Percentiles rank a stretch among this genome's conserved stretches.
These are phyloP conservation scores for Hemichromis elongatus DNA, from an alignment of 2,113 vertebrate genomes.

Conservation along the genomic window DNA sequence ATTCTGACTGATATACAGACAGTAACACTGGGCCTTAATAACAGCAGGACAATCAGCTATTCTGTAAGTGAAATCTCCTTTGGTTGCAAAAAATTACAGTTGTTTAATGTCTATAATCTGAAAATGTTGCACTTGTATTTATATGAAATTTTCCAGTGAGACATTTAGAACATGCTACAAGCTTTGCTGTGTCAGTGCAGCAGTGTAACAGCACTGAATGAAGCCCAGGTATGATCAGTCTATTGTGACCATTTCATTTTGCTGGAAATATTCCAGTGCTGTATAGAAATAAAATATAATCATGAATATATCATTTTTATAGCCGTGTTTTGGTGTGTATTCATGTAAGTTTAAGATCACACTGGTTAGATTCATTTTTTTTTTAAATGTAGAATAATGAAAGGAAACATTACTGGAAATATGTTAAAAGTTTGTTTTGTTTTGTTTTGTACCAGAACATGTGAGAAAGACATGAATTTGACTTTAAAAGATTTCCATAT, in stretches of 20 bases:
- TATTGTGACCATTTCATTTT: not conserved
- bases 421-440: not conserved
- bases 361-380: not conserved
- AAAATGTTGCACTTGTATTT: slow-evolving; percentile 17
- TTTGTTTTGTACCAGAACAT: not conserved
- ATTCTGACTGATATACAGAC: not conserved
- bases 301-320: not conserved
- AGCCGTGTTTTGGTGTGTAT: not conserved
- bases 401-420: not conserved
- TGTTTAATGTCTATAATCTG: not conserved
- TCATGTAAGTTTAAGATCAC: not conserved
- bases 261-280: not conserved
- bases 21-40: not conserved
- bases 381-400: not conserved
- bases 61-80: not conserved
- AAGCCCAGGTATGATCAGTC: not conserved
- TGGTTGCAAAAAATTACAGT: not conserved
- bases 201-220: not conserved
- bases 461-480: not conserved
- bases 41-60: slow-evolving; percentile 33
- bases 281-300: slow-evolving; percentile 46
- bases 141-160: not conserved
- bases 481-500: not conserved
- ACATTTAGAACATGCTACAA: not conserved
- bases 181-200: not conserved